phyloP scores from a whole-genome alignment of 2,113 vertebrate species.

The Elgaria multicarinata region DNA sequence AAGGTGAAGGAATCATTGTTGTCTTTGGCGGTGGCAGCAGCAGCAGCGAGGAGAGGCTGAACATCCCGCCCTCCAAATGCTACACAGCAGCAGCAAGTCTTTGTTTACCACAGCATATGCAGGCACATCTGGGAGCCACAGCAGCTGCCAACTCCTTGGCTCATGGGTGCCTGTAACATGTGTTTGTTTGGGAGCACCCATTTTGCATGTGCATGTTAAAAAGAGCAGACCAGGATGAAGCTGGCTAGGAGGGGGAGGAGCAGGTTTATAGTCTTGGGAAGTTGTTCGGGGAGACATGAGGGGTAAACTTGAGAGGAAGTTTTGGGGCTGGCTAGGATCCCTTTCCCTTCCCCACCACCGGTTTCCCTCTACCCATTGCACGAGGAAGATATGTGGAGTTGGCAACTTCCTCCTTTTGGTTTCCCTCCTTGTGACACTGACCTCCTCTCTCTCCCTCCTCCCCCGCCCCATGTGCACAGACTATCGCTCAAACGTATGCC shows the following conservation, averaged over 20 bases:
- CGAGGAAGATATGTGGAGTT: not conserved
- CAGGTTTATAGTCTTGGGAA: not conserved
- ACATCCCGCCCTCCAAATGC: not conserved
- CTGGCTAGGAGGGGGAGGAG: not conserved
- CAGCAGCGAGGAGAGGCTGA: not conserved
- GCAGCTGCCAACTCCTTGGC: not conserved
- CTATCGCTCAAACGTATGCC: not conserved
- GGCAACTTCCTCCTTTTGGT: constrained; percentile 28
- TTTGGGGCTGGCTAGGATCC: not conserved
- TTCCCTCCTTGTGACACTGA: not conserved
- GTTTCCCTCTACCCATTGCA: not conserved
- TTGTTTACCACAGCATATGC: not conserved
- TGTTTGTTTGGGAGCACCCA: not conserved
- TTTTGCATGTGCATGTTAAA: not conserved
- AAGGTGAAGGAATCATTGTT: not conserved
- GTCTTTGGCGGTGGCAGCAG: too few species aligned
- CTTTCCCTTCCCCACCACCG: not conserved
- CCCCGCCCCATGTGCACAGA: not conserved
- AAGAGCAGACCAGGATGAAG: not conserved
- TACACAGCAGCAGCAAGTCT: too few species aligned
- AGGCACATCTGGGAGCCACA: not conserved
- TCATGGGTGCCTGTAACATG: too few species aligned
- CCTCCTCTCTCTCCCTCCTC: not conserved
- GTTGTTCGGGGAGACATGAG: not conserved
- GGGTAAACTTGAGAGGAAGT: not conserved